Evolutionary conservation across 2,888 invertebrate species (phyloP).

Genomic region (Catocala fraxini): DNA sequence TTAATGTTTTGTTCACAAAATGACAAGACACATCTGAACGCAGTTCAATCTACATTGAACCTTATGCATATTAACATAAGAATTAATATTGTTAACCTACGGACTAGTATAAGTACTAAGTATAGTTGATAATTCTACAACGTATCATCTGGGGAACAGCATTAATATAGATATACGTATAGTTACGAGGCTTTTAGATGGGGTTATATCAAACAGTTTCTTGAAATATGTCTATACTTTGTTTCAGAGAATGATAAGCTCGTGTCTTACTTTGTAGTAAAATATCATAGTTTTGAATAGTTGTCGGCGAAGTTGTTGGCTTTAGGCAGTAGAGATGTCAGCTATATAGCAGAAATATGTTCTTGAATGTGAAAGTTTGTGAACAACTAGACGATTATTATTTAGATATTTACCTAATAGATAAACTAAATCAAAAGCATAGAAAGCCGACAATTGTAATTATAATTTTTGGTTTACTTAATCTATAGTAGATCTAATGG

Average conservation of each 20-base stretch:
- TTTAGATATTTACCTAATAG: too few species aligned
- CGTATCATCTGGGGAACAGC: slow-evolving; percentile 32
- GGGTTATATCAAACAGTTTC: slow-evolving; percentile 13
- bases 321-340: not conserved
- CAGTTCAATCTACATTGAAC: not conserved
- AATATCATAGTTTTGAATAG: not conserved
- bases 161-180: slow-evolving; percentile 25
- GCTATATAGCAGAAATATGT: not conserved
- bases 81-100: not conserved
- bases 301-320: not conserved
- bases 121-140: slow-evolving; percentile 28
- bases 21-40: not conserved
- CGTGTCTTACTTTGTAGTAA: slow-evolving; percentile 1
- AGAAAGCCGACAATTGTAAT: too few species aligned
- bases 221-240: slow-evolving; percentile 23
- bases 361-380: not conserved
- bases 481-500: too few species aligned
- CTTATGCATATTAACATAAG: not conserved
- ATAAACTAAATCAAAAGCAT: too few species aligned
- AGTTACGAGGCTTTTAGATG: slow-evolving; percentile 25
- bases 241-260: slow-evolving; percentile 8
- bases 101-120: slow-evolving; percentile 16
- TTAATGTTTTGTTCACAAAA: slow-evolving; percentile 28
- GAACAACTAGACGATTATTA: too few species aligned
- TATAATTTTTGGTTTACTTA: too few species aligned